Evolutionary conservation across 2,113 vertebrate genomes (phyloP).

Genomic region (Casuarius casuarius): DNA sequence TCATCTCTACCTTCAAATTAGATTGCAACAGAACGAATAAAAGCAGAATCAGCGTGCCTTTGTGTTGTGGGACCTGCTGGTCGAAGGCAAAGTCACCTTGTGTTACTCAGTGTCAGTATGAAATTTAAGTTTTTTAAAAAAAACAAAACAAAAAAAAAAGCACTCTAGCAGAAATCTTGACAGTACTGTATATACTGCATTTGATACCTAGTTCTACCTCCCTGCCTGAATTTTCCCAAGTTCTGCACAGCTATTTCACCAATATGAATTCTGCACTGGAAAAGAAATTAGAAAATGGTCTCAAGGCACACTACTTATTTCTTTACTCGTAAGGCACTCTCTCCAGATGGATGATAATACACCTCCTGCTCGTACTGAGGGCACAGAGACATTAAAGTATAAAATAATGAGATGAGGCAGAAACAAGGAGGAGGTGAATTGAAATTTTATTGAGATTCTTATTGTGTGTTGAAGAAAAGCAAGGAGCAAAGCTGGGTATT

Average conservation of each 20-base stretch:
- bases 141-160: too few species aligned
- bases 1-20: background rate
- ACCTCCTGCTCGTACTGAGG: background rate
- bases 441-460: background rate
- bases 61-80: background rate
- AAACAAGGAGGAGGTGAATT: background rate
- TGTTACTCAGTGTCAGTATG: background rate
- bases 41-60: background rate
- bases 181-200: background rate
- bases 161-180: background rate
- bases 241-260: background rate
- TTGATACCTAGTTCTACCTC: background rate
- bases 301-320: background rate
- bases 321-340: background rate
- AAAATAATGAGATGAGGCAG: background rate
- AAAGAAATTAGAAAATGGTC: background rate
- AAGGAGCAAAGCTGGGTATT: background rate
- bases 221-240: rapidly evolving
- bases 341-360: background rate
- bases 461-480: background rate
- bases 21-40: background rate
- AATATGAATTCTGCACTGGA: background rate
- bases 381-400: background rate
- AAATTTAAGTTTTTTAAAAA: background rate
- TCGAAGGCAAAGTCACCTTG: background rate